Base-by-base conservation (phyloP, 2,888 invertebrate species). In the Andrena fulva region DNA sequence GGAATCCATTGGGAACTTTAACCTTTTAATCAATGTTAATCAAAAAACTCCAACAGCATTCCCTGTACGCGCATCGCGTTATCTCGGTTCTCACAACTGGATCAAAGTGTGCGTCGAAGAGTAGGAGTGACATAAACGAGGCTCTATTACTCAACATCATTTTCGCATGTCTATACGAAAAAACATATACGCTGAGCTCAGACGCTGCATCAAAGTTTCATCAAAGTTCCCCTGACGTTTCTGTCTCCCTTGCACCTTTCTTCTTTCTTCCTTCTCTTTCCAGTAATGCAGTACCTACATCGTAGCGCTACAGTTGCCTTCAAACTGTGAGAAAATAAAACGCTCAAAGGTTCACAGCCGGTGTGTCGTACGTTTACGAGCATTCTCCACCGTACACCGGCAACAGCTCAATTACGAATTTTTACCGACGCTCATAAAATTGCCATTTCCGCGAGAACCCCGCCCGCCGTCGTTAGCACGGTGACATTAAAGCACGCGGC, bases 401-500 rank as follows among this genome's bases (percentile, higher is more conserved):
- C n/a, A 54, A 60, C 42, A 24, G 48, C 31, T 56, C 54, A 62
- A 76, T 69, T 29, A 63, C 75, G 52, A 77, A 80, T 76, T 86
- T 83, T 73, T 73, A 68, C 42, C 52, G 68, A 12, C 50, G 29
- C 59, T 54, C 68, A 56, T 69, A 70, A 85, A 82, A 82, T 42
- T 20, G 54, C n/a, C 42, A 27, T 56, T 77, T 67, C 16, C 29
- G 0, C 5, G 8, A 29, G 20, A 64, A 69, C 48, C 35, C 7
- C 78, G 24, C 2, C 20, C 12, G 16, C 10, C 12, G 50, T 10
- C 33, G 64, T 42, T 42, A 7, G 4, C 35, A 2, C 10, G 7
- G 50, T 2, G 27, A 10, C 64, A 12, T 66, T 70, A 33, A 60
- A 79, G 12, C 31, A 4, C 10, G 7, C 3, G 10, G 10, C 0